phyloP scores from a whole-genome alignment of 2,888 invertebrate species.

The Ennomos erosarius region DNA sequence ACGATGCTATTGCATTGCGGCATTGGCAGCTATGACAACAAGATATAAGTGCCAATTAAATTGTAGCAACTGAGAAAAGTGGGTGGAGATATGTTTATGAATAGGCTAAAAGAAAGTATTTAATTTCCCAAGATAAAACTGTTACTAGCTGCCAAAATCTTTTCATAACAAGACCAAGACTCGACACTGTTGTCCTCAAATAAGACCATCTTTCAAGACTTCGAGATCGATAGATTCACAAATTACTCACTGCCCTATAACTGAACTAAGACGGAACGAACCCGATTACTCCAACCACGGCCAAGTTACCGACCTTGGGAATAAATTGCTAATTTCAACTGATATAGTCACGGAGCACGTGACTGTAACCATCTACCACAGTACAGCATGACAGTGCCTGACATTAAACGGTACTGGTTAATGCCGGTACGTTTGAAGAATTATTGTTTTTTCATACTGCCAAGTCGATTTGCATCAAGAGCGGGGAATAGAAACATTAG shows the following conservation, averaged over 20 bases:
- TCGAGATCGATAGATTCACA: slow-evolving; percentile 1
- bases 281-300: slow-evolving; percentile 13
- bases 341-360: slow-evolving; percentile 17
- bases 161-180: too few species aligned
- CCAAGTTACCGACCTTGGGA: slow-evolving; percentile 28
- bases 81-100: too few species aligned
- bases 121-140: too few species aligned
- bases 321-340: slow-evolving; percentile 33
- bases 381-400: slow-evolving; percentile 20
- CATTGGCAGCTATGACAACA: too few species aligned
- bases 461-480: slow-evolving; percentile 6
- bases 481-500: not conserved
- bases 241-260: slow-evolving; percentile 1
- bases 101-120: too few species aligned
- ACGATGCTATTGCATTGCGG: too few species aligned
- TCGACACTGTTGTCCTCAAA: too few species aligned
- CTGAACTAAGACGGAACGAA: slow-evolving; percentile 15
- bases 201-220: slow-evolving; percentile 1
- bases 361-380: slow-evolving; percentile 17
- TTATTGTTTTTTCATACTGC: slow-evolving; percentile 25
- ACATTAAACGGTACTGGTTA: slow-evolving; percentile 28
- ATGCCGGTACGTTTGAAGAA: slow-evolving; percentile 17
- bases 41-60: too few species aligned
- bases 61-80: too few species aligned
- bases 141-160: too few species aligned